phyloP scores from a whole-genome alignment of 2,888 invertebrate genomes.

The Prenolepis imparis region DNA sequence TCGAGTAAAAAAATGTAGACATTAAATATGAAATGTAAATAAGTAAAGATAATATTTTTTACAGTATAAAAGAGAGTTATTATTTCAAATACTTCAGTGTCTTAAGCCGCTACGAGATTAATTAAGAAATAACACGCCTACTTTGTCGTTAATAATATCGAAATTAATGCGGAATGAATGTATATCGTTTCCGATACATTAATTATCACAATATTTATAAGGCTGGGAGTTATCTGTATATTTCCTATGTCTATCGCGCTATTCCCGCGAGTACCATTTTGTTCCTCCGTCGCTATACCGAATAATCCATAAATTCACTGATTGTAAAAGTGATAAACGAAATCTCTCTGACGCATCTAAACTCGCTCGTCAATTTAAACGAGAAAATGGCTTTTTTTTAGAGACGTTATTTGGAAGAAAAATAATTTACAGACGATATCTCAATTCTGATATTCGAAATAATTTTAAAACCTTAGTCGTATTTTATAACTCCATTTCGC shows the following conservation, averaged over 20 bases:
- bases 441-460: not conserved
- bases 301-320: conserved; percentile 52
- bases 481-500: not conserved
- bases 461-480: not conserved
- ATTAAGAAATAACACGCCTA: not conserved
- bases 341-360: conserved; percentile 12
- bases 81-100: not conserved
- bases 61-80: not conserved
- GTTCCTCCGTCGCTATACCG: conserved; percentile 8
- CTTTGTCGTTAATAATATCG: not conserved
- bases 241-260: conserved; percentile 39
- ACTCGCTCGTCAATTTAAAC: conserved; percentile 11
- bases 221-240: conserved; percentile 6
- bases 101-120: conserved; percentile 13
- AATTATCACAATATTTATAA: conserved; percentile 53
- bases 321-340: conserved; percentile 49
- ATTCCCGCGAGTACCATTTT: conserved; percentile 43
- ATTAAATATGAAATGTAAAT: not conserved
- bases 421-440: not conserved
- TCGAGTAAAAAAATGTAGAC: not conserved
- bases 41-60: not conserved
- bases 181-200: conserved; percentile 39
- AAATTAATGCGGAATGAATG: conserved; percentile 27
- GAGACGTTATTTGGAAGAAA: not conserved
- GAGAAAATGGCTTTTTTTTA: not conserved